Conservation (phyloP, 2,797 vertebrate species). For the Melanotaenia parkinsoni region DNA sequence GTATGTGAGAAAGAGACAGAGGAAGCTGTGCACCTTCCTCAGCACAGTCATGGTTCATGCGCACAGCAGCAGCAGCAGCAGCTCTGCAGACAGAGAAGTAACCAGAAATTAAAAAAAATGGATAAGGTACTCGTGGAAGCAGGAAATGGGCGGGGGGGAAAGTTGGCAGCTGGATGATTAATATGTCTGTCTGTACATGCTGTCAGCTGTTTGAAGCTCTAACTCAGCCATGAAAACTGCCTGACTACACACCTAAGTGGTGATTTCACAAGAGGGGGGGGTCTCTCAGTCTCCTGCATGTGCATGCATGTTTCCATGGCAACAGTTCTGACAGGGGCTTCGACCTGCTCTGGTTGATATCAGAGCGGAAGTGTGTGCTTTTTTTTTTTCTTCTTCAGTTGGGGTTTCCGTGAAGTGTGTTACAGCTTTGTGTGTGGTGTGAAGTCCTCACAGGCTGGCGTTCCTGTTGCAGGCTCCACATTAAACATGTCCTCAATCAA, state of each 20-base stretch:
- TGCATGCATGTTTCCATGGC: constrained; percentile 65
- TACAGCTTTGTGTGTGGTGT: background rate
- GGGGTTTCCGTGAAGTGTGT: constrained; percentile 29
- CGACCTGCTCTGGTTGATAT: constrained; percentile 17
- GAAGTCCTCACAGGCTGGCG: background rate
- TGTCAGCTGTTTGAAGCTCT: background rate
- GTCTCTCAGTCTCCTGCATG: constrained; percentile 19
- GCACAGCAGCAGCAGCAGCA: constrained; percentile 30
- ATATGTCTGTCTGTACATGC: background rate
- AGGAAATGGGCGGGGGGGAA: background rate
- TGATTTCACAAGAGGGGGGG: background rate
- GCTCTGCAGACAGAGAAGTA: constrained; percentile 24
- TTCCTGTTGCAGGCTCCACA: constrained; percentile 45
- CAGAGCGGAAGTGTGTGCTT: constrained; percentile 17
- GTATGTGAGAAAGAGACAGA: constrained; percentile 9
- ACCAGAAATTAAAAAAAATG: constrained; percentile 10
- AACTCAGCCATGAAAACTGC: no score
- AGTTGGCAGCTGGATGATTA: no score
- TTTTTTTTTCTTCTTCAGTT: background rate
- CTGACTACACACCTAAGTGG: background rate
- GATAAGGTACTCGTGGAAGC: background rate
- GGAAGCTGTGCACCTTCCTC: constrained; percentile 54
- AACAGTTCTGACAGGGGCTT: constrained; percentile 65
- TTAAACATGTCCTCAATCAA: constrained; percentile 53
- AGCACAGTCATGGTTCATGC: constrained; percentile 67